Conservation (phyloP, 2,888 invertebrate species). For the Brenthis daphne region DNA sequence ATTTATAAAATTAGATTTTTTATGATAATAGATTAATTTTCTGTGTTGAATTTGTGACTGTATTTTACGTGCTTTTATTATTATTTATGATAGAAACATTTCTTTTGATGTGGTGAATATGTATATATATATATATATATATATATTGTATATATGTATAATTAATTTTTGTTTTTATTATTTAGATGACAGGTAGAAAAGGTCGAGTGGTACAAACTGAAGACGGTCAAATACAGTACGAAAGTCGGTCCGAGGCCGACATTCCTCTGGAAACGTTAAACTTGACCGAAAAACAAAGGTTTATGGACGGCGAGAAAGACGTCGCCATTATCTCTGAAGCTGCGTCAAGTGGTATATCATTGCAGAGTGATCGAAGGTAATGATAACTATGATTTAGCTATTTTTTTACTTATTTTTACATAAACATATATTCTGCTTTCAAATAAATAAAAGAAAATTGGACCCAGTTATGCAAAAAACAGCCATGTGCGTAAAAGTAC, state of each 20-base stretch:
- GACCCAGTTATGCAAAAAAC: too few relatives aligned
- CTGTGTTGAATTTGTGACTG: too few relatives aligned
- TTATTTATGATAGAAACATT: neutral
- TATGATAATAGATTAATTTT: too few relatives aligned
- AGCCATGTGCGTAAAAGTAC: too few relatives aligned
- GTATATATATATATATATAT: too few relatives aligned
- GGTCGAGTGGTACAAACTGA: slow-evolving; percentile 96
- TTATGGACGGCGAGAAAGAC: slow-evolving; percentile 99
- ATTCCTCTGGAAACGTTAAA: slow-evolving; percentile 98
- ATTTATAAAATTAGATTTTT: too few relatives aligned
- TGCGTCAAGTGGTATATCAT: slow-evolving; percentile 97
- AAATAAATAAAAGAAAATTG: too few relatives aligned
- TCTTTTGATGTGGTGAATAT: too few relatives aligned
- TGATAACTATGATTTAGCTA: neutral
- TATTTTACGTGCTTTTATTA: neutral
- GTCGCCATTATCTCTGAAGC: slow-evolving; percentile 99
- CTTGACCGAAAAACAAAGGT: slow-evolving; percentile 93
- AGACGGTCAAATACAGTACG: slow-evolving; percentile 95
- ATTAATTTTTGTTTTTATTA: neutral
- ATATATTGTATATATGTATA: neutral
- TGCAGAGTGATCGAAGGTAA: slow-evolving; percentile 94
- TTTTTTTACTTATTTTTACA: neutral
- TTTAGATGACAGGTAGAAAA: slow-evolving; percentile 97
- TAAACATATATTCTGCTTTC: neutral
- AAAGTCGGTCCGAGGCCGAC: slow-evolving; percentile 96